Conservation (phyloP, 2,888 invertebrate genomes). For the Acleris laterana region DNA sequence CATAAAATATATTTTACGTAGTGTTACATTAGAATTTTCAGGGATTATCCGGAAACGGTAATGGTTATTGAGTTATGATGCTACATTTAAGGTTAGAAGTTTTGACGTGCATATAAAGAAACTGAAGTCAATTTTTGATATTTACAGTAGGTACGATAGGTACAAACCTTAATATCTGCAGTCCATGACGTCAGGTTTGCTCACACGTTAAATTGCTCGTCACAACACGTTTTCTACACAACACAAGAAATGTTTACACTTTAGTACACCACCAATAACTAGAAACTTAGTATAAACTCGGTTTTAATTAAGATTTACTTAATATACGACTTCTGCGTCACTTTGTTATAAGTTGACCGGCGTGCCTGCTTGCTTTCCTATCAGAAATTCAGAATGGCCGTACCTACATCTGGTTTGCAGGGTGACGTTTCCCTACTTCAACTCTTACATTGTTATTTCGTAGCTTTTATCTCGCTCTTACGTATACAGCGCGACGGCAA, state of each 20-base stretch:
- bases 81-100: too few species aligned
- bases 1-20: too few species aligned
- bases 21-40: too few species aligned
- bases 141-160: not conserved
- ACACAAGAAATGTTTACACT: conserved; percentile 3
- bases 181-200: conserved; percentile 1
- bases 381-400: too few species aligned
- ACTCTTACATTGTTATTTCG: not conserved
- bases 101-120: too few species aligned
- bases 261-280: not conserved
- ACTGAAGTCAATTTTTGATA: too few species aligned
- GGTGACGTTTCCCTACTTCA: conserved; percentile 3
- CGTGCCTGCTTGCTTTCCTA: conserved; percentile 16
- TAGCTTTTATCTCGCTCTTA: conserved; percentile 12
- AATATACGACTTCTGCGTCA: not conserved
- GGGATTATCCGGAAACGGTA: too few species aligned
- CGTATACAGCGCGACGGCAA: conserved; percentile 11
- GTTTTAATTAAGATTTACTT: not conserved
- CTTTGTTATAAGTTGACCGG: not conserved
- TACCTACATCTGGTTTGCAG: too few species aligned
- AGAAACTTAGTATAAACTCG: not conserved
- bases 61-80: too few species aligned
- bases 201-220: not conserved
- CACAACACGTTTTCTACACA: not conserved
- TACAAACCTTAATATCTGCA: conserved; percentile 18